Conservation (phyloP, 2,113 vertebrate genomes). For the Atrichornis clamosus region DNA sequence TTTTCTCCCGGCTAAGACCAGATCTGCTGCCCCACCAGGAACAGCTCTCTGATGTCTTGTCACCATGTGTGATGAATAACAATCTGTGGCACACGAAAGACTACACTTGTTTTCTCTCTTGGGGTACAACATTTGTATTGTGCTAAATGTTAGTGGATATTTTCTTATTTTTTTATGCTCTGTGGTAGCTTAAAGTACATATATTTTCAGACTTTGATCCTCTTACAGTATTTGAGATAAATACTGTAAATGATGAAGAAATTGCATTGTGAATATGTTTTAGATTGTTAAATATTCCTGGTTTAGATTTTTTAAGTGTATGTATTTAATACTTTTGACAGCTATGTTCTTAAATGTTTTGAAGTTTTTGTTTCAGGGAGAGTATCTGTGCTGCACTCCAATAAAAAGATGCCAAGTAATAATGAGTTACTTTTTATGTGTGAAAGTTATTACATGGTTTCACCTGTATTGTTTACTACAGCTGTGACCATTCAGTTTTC, state of each 20-base stretch:
- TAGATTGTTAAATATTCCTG: background rate
- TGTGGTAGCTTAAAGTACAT: constrained; percentile 7
- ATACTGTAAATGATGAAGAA: background rate
- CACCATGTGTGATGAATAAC: background rate
- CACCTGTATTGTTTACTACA: background rate
- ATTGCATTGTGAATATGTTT: background rate
- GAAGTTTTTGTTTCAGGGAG: constrained; percentile 25
- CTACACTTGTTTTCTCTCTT: constrained; percentile 16
- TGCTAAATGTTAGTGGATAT: constrained; percentile 54
- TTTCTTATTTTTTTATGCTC: constrained; percentile 30
- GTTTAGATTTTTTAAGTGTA: background rate
- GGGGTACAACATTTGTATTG: background rate
- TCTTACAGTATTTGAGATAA: background rate
- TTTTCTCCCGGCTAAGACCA: constrained; percentile 10
- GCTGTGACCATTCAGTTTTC: background rate
- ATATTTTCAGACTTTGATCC: background rate
- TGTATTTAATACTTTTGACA: constrained; percentile 51
- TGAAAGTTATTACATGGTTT: background rate
- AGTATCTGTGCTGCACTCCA: constrained; percentile 7
- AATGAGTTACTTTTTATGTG: background rate
- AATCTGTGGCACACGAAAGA: background rate
- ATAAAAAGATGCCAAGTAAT: constrained; percentile 44
- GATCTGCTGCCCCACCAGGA: background rate
- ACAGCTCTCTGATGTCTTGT: background rate
- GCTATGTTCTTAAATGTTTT: constrained; percentile 2